Evolutionary conservation across 2,888 invertebrate species (phyloP).

Genomic region (Notodonta dromedarius): DNA sequence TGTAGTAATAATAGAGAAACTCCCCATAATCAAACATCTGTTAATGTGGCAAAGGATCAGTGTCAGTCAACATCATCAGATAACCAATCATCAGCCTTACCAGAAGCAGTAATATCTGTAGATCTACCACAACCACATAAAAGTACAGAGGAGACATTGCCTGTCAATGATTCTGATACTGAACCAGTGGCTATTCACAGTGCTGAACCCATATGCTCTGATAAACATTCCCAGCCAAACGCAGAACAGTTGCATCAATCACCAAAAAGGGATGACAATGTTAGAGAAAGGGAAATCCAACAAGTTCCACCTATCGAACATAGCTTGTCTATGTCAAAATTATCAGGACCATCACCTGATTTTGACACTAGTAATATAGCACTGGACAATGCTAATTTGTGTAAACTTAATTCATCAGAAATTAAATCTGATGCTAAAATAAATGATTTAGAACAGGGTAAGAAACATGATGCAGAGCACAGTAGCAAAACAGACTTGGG

Average conservation of each 20-base stretch:
- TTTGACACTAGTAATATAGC: constrained; percentile 23
- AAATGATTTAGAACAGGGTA: constrained; percentile 20
- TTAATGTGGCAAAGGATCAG: constrained; percentile 50
- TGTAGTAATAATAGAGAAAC: constrained; percentile 50
- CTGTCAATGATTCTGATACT: constrained; percentile 21
- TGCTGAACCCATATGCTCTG: constrained; percentile 18
- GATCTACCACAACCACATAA: constrained; percentile 42
- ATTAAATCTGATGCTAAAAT: constrained; percentile 9
- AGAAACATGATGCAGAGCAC: constrained; percentile 15
- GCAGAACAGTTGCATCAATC: constrained; percentile 12
- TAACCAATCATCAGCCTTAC: constrained; percentile 35
- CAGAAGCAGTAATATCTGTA: constrained; percentile 42
- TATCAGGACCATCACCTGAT: constrained; percentile 20
- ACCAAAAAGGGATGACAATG: constrained; percentile 12
- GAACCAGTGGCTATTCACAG: constrained; percentile 16
- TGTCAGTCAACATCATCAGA: constrained; percentile 73
- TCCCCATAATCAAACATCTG: constrained; percentile 40
- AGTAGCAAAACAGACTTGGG: constrained; percentile 3
- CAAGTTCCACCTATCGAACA: constrained; percentile 23
- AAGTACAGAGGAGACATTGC: constrained; percentile 15
- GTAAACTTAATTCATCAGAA: constrained; percentile 8
- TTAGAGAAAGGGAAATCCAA: constrained; percentile 18
- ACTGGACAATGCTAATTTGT: constrained; percentile 21
- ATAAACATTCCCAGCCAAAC: constrained; percentile 33
- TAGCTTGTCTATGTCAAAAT: constrained; percentile 16